Evolutionary conservation across 2,113 vertebrate genomes (phyloP), one percentile per base, ranked within the genome.

Genomic region (Hypomesus transpacificus): DNA sequence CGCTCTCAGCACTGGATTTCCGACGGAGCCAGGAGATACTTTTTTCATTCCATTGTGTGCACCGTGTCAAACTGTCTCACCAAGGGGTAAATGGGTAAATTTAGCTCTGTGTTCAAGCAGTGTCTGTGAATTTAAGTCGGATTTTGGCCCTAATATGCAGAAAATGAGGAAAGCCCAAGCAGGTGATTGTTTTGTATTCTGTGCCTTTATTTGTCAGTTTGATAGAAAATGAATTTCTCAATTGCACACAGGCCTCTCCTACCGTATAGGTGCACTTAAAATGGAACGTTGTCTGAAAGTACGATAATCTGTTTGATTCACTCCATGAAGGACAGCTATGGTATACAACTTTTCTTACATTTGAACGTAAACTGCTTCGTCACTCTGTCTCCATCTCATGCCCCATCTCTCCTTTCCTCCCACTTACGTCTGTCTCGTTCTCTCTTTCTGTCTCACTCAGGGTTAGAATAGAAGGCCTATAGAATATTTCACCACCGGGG

Each of bases 31-130:
- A 60, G 17, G 39, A 56, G 51, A 75, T 54, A 61, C 21, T 77
- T 52, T 71, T 70, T 84, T 76, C 85, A 84, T 84, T 84, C 77
- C 71, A 71, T 69, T 59, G 63, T 66, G 66, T 61, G 61, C 60
- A 34, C 69, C 51, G 71, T 70, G 70, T 66, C 5, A 16, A 57
- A 59, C 66, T 75, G 76, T 84, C 80, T 69, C 39, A 46, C 39
- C 39, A 46, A 46, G 39, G 39, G 39, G 39, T 46, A 46, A 46
- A 46, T 46, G 9, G 39, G 39, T 46, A 46, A 46, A 46, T 46
- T 46, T 34, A 34, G 31, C 31, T 34, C 31, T 34, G 31, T 34
- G 31, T 34, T 46, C 39, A 46, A 46, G 39, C 39, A 46, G 8
- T 46, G 39, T 46, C 39, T 46, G 39, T 46, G 39, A 46, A 46